Conservation (phyloP, 2,888 invertebrate genomes). For the Ectemnius lituratus region DNA sequence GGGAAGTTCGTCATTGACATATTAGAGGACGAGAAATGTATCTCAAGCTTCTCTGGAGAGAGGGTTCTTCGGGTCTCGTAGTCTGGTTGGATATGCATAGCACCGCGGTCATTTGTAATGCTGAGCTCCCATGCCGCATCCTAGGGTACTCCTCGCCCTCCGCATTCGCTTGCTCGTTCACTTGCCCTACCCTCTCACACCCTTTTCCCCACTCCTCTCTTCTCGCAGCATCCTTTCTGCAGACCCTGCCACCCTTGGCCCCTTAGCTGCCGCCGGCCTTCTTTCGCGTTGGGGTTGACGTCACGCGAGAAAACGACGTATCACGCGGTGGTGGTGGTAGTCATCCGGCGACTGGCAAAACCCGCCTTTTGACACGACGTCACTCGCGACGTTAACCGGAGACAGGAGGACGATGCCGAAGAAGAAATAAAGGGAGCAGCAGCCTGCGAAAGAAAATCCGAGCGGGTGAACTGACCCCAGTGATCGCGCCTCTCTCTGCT, state of each 20-base stretch:
- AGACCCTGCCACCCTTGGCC: constrained; percentile 32
- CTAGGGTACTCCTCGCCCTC: constrained; percentile 62
- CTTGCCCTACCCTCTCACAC: background rate
- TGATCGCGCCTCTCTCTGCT: too few species aligned
- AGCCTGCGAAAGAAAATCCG: constrained; percentile 27
- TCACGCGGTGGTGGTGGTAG: constrained; percentile 67
- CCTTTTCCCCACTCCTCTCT: constrained; percentile 29
- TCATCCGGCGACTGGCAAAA: constrained; percentile 69
- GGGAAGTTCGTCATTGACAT: constrained; percentile 46
- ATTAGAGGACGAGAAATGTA: constrained; percentile 47
- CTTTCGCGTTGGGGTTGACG: constrained; percentile 58
- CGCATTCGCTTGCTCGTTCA: constrained; percentile 38
- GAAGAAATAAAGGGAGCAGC: constrained; percentile 43
- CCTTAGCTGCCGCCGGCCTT: constrained; percentile 27
- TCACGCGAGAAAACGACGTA: constrained; percentile 71
- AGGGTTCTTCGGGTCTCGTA: constrained; percentile 21
- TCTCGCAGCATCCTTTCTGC: constrained; percentile 17
- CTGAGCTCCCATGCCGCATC: constrained; percentile 66
- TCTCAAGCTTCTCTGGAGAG: constrained; percentile 25
- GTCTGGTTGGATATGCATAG: constrained; percentile 72
- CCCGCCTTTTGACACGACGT: constrained; percentile 70
- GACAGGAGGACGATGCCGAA: constrained; percentile 45
- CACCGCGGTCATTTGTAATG: constrained; percentile 72
- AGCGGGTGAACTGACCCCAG: constrained; percentile 8
- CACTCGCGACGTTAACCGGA: constrained; percentile 73